Evolutionary conservation across 2,797 vertebrate species (phyloP).

Genomic region (Halcyon smyrnensis): DNA sequence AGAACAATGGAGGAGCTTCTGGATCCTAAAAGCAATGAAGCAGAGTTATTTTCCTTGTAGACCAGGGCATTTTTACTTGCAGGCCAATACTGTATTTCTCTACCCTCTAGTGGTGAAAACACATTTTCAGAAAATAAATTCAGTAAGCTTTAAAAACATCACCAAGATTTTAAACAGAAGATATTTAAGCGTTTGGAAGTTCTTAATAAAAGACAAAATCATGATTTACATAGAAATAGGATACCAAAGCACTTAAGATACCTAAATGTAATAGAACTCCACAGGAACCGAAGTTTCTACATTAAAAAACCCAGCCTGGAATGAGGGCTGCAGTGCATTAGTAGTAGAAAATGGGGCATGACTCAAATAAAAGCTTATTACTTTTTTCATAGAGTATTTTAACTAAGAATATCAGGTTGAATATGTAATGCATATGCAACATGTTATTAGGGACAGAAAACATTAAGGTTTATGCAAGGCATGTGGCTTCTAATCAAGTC

Average conservation of each 20-base stretch:
- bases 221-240: not conserved
- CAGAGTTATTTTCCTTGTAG: not conserved
- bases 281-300: fast-evolving
- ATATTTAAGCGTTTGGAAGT: not conserved
- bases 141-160: not conserved
- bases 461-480: not conserved
- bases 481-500: not conserved
- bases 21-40: not conserved
- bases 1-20: not conserved
- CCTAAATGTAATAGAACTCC: not conserved
- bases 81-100: not conserved
- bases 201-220: not conserved
- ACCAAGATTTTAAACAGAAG: not conserved
- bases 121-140: not conserved
- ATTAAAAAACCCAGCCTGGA: not conserved
- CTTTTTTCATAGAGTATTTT: not conserved
- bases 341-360: not conserved
- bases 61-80: not conserved
- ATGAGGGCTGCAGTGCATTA: not conserved
- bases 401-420: not conserved
- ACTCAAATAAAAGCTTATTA: not conserved
- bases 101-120: constrained; percentile 66
- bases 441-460: not conserved
- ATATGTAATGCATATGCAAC: not conserved
- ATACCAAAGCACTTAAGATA: not conserved